Evolutionary conservation across 1,140 invertebrate species (phyloP).

Genomic region (Drosophila sulfurigaster): DNA sequence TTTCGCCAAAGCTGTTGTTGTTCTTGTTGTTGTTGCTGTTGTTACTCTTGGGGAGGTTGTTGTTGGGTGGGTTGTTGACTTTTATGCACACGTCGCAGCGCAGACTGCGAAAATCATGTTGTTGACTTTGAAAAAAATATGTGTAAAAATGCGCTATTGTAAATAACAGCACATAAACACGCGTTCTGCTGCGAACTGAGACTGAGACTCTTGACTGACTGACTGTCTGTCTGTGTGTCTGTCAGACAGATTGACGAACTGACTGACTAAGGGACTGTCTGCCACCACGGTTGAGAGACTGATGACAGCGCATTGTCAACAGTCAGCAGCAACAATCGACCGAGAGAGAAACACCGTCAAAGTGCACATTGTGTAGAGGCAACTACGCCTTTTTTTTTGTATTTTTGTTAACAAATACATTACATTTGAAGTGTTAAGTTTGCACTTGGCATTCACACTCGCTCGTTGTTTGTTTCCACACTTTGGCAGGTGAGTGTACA

Average conservation of each 20-base stretch:
- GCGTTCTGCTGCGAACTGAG: conserved; percentile 37
- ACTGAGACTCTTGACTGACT: conserved; percentile 39
- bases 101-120: conserved; percentile 78
- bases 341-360: conserved; percentile 18
- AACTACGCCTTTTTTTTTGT: conserved; percentile 25
- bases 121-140: conserved; percentile 83
- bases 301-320: conserved; percentile 77
- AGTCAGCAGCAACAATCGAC: conserved; percentile 46
- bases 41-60: conserved; percentile 24
- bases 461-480: conserved; percentile 47
- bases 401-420: conserved; percentile 58
- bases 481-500: conserved; percentile 45
- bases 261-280: conserved; percentile 33
- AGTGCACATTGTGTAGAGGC: conserved; percentile 36
- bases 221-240: conserved; percentile 47
- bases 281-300: conserved; percentile 56
- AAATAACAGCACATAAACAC: conserved; percentile 79
- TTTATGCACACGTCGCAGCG: conserved; percentile 77
- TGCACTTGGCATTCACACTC: conserved; percentile 48
- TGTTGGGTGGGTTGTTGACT: conserved; percentile 41
- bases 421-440: conserved; percentile 61
- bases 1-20: conserved; percentile 62
- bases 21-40: conserved; percentile 30
- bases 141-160: conserved; percentile 83
- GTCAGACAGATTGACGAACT: conserved; percentile 41